Percentiles rank a stretch among this genome's conserved stretches.
Conservation (phyloP, 1,140 invertebrate species). For the Bombus difficillimus region DNA sequence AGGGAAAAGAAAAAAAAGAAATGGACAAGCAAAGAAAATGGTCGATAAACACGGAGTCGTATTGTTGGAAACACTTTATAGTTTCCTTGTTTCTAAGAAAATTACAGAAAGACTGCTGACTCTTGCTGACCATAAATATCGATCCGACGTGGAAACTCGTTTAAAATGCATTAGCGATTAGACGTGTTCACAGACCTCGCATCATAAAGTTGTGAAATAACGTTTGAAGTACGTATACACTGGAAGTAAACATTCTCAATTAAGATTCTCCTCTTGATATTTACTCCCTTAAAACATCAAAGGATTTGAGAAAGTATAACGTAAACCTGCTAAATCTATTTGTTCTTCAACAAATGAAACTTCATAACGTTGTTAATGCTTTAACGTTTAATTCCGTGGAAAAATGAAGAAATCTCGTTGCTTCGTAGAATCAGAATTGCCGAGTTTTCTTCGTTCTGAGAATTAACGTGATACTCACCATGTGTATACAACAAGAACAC, state of each 20-base stretch:
- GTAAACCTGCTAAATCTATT: neutral
- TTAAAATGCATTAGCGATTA: constrained; percentile 29
- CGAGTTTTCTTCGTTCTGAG: too few relatives aligned
- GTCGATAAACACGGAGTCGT: neutral
- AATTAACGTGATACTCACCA: neutral
- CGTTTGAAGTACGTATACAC: neutral
- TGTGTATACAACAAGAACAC: neutral
- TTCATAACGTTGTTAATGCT: too few relatives aligned
- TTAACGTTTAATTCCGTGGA: too few relatives aligned
- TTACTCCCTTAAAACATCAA: neutral
- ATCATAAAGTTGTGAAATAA: neutral
- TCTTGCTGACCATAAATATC: constrained; percentile 6
- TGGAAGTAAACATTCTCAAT: neutral
- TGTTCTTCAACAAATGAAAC: too few relatives aligned
- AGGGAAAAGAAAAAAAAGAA: neutral
- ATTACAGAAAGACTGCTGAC: neutral
- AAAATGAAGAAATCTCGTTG: neutral
- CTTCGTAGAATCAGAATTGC: neutral
- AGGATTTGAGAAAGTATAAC: neutral
- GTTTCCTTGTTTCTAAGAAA: neutral
- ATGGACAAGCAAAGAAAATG: neutral
- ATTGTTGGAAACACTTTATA: neutral
- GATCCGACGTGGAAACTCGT: neutral
- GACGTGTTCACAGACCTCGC: neutral
- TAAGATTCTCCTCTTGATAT: neutral